Evolutionary conservation across 2,797 vertebrate genomes (phyloP), one percentile per base, ranked within the genome.

Genomic region (Cynodonichthys magdalenae): DNA sequence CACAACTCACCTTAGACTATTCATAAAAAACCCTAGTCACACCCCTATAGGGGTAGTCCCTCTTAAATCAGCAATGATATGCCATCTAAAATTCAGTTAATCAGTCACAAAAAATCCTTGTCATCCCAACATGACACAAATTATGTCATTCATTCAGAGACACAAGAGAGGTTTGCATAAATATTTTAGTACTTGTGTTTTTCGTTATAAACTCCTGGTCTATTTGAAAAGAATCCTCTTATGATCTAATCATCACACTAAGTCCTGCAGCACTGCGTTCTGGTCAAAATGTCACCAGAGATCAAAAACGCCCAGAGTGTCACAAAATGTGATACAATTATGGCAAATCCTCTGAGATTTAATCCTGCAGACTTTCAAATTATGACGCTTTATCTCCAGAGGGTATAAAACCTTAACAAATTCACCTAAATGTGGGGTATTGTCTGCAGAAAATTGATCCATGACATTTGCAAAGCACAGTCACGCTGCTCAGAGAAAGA

Each of bases 101-200:
- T 24, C 3, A 24, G 24, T 24, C 24, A 24, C 24, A 24, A 24
- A 24, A 24, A 24, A 24, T 24, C 24, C 24, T 24, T 24, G 2
- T 3, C 24, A 2, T 24, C 24, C 3, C 24, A 24, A 24, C 24
- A 24, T 24, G 24, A 24, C 3, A 24, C 24, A 24, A 24, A 24
- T 24, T 24, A 24, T 24, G 24, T 24, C 24, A 24, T 24, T 31
- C 31, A 31, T 31, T 31, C 31, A 31, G 31, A 31, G 9, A 31
- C 31, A 7, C 7, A 17, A 45, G 8, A 59, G 63, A 67, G 5
- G 24, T 66, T 50, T 34, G 52, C 59, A 69, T 87, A 18, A 77
- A 81, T 74, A 81, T 77, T 79, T 75, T 50, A 79, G 56, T 4
- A 50, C 15, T 31, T 41, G 64, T 66, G 66, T 79, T 46, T 50